These are phyloP conservation scores for Drosophila novamexicana DNA, from an alignment of 1,140 invertebrate genomes.

Conservation along the genomic window DNA sequence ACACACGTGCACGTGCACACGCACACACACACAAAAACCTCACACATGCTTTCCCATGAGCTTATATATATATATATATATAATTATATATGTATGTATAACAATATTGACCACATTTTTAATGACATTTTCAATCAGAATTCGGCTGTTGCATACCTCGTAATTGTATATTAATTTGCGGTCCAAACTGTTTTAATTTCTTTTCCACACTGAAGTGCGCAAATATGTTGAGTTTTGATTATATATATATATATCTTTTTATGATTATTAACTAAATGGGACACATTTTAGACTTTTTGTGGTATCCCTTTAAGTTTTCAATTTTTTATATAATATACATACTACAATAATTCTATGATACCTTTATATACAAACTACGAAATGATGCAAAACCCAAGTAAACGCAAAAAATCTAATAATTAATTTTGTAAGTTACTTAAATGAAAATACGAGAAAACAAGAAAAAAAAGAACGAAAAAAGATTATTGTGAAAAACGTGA, in stretches of 20 bases:
- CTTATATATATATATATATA: conserved; percentile 52
- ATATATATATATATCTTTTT: conserved; percentile 40
- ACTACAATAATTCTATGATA: conserved; percentile 49
- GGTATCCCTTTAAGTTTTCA: conserved; percentile 68
- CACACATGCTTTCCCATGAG: conserved; percentile 47
- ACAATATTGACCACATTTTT: conserved; percentile 37
- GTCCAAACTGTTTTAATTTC: conserved; percentile 22
- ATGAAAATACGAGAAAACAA: conserved; percentile 65
- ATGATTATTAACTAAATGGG: conserved; percentile 25
- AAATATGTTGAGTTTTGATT: conserved; percentile 60
- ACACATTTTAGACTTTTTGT: conserved; percentile 42
- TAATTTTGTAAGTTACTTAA: conserved; percentile 80
- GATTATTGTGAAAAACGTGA: conserved; percentile 81
- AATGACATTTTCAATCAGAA: conserved; percentile 41
- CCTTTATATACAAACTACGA: conserved; percentile 53
- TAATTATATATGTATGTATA: conserved; percentile 23
- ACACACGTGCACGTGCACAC: conserved; percentile 23
- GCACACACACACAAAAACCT: conserved; percentile 1
- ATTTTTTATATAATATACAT: conserved; percentile 61
- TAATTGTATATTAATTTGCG: conserved; percentile 59
- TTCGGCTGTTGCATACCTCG: conserved; percentile 61
- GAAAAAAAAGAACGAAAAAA: conserved; percentile 53
- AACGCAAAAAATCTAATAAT: conserved; percentile 43
- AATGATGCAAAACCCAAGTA: conserved; percentile 52
- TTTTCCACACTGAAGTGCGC: conserved; percentile 62